A percentile compares a stretch with the other conserved stretches of the same genome.
phyloP scores from a whole-genome alignment of 2,797 vertebrate genomes.

The Malurus leucopterus region DNA sequence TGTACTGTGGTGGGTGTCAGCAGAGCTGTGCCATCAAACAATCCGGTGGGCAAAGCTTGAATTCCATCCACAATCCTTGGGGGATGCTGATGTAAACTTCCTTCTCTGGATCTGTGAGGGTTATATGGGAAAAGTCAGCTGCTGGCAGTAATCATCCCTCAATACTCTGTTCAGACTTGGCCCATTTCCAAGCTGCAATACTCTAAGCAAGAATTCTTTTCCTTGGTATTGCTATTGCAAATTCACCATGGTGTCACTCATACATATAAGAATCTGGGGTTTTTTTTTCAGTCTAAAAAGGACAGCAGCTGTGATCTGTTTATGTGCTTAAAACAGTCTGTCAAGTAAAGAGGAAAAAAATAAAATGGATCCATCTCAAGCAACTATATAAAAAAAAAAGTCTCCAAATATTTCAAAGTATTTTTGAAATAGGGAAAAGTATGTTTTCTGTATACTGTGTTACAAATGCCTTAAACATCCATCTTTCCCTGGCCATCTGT shows the following conservation, averaged over 20 bases:
- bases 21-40: not conserved
- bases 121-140: not conserved
- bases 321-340: not conserved
- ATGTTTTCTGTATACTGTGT: not conserved
- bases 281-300: not conserved
- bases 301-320: not conserved
- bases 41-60: not conserved
- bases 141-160: not conserved
- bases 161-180: not conserved
- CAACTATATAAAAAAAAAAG: not conserved
- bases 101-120: not conserved
- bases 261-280: not conserved
- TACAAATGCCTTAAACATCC: not conserved
- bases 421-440: not conserved
- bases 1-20: not conserved
- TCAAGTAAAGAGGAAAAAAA: not conserved
- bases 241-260: not conserved
- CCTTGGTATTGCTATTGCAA: not conserved
- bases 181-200: not conserved
- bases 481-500: not conserved
- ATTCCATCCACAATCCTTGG: fast-evolving
- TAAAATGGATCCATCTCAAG: not conserved
- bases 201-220: not conserved
- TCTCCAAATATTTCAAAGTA: not conserved
- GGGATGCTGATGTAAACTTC: not conserved